phyloP scores from a whole-genome alignment of 2,888 invertebrate species.

The Eupithecia subfuscata region DNA sequence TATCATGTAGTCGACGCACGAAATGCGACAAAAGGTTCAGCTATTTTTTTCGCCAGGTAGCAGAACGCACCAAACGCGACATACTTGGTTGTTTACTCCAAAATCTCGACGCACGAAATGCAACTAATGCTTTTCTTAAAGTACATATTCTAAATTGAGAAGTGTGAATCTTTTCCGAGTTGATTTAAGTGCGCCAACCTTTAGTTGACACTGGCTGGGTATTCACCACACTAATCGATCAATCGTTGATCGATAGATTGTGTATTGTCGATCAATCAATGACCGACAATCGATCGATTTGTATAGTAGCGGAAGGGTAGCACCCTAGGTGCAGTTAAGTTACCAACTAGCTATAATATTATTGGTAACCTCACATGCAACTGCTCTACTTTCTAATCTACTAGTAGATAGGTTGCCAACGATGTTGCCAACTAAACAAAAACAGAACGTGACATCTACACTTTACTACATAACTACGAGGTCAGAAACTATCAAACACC shows the following conservation, averaged over 20 bases:
- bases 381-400: background rate
- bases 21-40: too few species aligned
- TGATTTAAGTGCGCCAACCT: background rate
- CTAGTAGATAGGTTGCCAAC: background rate
- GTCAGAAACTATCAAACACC: background rate
- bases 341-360: background rate
- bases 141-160: too few species aligned
- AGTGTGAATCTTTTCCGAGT: background rate
- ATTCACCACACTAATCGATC: background rate
- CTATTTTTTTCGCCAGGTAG: too few species aligned
- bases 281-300: background rate
- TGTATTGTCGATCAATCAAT: background rate
- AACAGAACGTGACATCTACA: background rate
- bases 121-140: too few species aligned
- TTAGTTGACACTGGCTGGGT: background rate
- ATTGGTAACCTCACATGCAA: background rate
- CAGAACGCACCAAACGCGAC: too few species aligned
- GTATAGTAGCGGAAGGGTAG: background rate
- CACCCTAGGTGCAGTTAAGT: background rate
- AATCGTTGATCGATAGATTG: background rate
- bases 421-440: conserved; percentile 1
- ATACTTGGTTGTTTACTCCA: too few species aligned
- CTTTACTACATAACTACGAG: background rate
- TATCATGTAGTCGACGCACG: too few species aligned
- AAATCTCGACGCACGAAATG: too few species aligned